phyloP scores from a whole-genome alignment of 1,140 invertebrate genomes.

The Drosophila tsacasi region DNA sequence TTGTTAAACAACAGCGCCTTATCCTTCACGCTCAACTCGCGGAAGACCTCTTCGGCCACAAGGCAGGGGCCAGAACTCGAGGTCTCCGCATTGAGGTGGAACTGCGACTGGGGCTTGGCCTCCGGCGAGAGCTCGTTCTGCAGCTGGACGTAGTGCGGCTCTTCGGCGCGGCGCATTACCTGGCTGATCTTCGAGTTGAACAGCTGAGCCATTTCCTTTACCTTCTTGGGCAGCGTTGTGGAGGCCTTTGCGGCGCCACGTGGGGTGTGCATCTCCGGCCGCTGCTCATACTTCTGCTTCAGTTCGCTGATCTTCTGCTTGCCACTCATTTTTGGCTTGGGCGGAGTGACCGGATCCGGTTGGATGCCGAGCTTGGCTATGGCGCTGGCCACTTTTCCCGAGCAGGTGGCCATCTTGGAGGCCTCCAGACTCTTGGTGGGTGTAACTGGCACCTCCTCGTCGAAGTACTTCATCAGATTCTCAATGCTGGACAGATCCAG shows the following conservation, averaged over 20 bases:
- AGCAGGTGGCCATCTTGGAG: conserved; percentile 9
- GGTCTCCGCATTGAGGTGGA: not conserved
- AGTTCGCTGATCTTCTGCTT: conserved; percentile 62
- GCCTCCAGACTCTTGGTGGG: conserved; percentile 46
- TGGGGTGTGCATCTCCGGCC: conserved; percentile 6
- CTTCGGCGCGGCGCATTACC: conserved; percentile 55
- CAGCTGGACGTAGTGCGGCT: conserved; percentile 51
- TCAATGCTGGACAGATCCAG: conserved; percentile 75
- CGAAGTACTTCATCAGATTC: conserved; percentile 80
- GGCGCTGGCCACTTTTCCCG: conserved; percentile 69
- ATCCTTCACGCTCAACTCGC: conserved; percentile 77
- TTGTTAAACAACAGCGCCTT: conserved; percentile 76
- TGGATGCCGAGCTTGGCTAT: conserved; percentile 66
- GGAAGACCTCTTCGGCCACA: conserved; percentile 77
- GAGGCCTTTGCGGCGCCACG: conserved; percentile 6
- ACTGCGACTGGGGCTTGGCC: conserved; percentile 9
- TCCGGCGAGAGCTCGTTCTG: conserved; percentile 67
- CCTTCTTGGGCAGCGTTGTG: conserved; percentile 58
- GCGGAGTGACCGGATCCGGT: conserved; percentile 9
- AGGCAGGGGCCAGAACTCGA: conserved; percentile 45
- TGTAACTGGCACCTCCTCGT: conserved; percentile 73
- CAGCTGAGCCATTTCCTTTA: conserved; percentile 76
- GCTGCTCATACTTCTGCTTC: conserved; percentile 66
- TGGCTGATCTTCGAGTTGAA: conserved; percentile 75
- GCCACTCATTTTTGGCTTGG: conserved; percentile 39